Percentiles rank a stretch among this genome's conserved stretches.
Conservation (phyloP, 2,888 invertebrate species). For the Cosmia trapezina region DNA sequence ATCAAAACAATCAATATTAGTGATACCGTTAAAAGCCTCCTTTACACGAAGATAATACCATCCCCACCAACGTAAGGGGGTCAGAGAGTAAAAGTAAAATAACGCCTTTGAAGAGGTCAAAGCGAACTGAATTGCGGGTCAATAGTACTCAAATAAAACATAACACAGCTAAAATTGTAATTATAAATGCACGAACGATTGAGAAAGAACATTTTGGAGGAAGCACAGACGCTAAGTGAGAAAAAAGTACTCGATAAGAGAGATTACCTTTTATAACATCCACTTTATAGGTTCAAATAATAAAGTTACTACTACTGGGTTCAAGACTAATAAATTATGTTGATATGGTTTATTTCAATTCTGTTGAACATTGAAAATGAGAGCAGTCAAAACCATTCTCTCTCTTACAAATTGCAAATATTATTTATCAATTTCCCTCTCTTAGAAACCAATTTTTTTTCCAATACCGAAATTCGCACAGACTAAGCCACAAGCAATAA, state of each 20-base stretch:
- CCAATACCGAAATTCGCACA: slow-evolving; percentile 1
- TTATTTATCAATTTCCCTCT: slow-evolving; percentile 13
- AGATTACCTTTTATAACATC: not conserved
- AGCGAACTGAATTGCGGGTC: slow-evolving; percentile 43
- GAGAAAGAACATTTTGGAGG: not conserved
- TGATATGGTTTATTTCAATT: not conserved
- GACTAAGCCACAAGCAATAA: slow-evolving; percentile 15
- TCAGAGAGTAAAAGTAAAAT: slow-evolving; percentile 62
- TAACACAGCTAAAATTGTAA: slow-evolving; percentile 16
- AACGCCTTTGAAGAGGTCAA: slow-evolving; percentile 37
- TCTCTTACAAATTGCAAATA: not conserved
- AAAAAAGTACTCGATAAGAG: not conserved
- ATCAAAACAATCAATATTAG: slow-evolving; percentile 49
- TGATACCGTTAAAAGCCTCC: slow-evolving; percentile 56
- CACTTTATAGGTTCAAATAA: not conserved
- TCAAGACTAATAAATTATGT: not conserved
- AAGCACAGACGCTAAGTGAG: not conserved
- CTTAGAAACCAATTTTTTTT: slow-evolving; percentile 3
- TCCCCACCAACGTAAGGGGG: slow-evolving; percentile 43
- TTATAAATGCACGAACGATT: slow-evolving; percentile 29
- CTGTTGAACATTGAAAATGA: not conserved
- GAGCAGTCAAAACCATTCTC: not conserved
- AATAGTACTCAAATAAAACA: slow-evolving; percentile 44
- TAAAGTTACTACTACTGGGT: not conserved
- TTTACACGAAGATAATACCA: slow-evolving; percentile 37